Evolutionary conservation across 2,888 invertebrate species (phyloP).

Genomic region (Melanotus villosus): DNA sequence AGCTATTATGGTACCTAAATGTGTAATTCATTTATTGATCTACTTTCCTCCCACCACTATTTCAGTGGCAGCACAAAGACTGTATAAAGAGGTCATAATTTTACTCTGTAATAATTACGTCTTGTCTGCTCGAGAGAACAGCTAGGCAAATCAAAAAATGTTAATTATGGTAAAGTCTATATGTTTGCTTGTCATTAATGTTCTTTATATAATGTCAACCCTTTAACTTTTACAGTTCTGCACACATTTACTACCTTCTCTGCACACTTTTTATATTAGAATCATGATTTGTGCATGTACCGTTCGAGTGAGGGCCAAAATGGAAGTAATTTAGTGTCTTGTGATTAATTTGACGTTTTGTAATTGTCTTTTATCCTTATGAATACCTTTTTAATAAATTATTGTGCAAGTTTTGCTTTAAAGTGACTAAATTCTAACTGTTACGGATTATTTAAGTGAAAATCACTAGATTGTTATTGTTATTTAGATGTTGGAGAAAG

Average conservation of each 20-base stretch:
- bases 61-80: conserved; percentile 56
- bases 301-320: background rate
- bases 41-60: conserved; percentile 63
- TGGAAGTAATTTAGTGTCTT: background rate
- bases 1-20: conserved; percentile 60
- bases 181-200: conserved; percentile 30
- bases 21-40: conserved; percentile 70
- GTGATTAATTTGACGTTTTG: background rate
- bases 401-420: too few relatives aligned
- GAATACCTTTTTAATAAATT: background rate
- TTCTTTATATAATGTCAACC: conserved; percentile 6
- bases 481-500: too few relatives aligned
- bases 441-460: too few relatives aligned
- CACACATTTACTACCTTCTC: conserved; percentile 13
- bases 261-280: conserved; percentile 15
- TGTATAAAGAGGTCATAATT: conserved; percentile 57
- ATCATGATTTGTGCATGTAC: conserved; percentile 23
- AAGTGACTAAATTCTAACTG: too few relatives aligned
- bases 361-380: background rate
- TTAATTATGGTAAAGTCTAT: conserved; percentile 37
- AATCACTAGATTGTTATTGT: too few relatives aligned
- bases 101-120: conserved; percentile 45
- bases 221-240: conserved; percentile 17
- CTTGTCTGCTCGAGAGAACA: conserved; percentile 27
- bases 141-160: conserved; percentile 31